Base-by-base conservation (phyloP, 2,797 vertebrate species). In the Enteromius fasciolatus region DNA sequence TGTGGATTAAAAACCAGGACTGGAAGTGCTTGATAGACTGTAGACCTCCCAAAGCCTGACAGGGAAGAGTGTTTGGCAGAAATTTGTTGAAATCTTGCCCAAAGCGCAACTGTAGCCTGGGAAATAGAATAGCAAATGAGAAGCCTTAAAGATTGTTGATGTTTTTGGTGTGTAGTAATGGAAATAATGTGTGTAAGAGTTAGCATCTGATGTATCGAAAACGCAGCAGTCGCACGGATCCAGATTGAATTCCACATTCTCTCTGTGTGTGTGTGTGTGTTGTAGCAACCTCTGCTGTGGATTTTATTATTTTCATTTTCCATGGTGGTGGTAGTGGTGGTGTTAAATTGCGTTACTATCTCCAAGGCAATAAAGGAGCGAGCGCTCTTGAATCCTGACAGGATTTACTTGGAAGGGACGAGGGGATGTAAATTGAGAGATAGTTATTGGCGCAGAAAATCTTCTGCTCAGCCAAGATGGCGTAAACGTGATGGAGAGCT, bases 1-100 rank as follows among this genome's bases (percentile, higher is more conserved):
- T 80, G 76, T 66, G 84, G 85, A 87, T 87, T 84, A 87, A 83
- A 86, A 82, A 78, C 31, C 68, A 82, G 73, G 83, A 75, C 86
- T 89, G 84, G 78, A 86, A 76, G 82, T 72, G 79, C 80, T 87
- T 88, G 87, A 90, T 85, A 86, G 86, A 88, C 80, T 76, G 78
- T 25, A 70, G 64, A 78, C 80, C 83, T 82, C 78, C 79, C 78
- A 78, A 86, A 87, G 87, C 85, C 81, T 89, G 85, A 85, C 83
- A 85, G 86, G 83, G 72, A 83, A 86, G 84, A 84, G 83, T 82
- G 81, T 86, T 90, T 87, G 86, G 86, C 86, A 87, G 83, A 57
- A 25, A 81, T 81, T 7, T 3, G 12, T 61, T 61, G 6, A 61
- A 78, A 83, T 63, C 83, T 36, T 66, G 63, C 76, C 81, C 81